A percentile compares a stretch with the other conserved stretches of the same genome.
Conservation (phyloP, 2,888 invertebrate genomes). For the Axea sp. region DNA sequence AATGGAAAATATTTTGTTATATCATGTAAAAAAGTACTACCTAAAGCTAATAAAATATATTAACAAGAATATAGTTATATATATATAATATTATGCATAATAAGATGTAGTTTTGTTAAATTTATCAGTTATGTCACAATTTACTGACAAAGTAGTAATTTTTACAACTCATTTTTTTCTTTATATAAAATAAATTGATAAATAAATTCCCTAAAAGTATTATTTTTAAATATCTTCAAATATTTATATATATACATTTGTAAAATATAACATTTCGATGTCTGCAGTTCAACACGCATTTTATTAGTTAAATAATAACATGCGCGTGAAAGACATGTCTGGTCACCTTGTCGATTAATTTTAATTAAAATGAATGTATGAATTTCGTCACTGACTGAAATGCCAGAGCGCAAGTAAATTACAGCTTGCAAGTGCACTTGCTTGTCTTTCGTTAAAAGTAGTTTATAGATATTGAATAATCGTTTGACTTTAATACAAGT, state of each 20-base stretch:
- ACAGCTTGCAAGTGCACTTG: constrained; percentile 22
- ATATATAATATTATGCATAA: too few species aligned
- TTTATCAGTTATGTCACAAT: too few species aligned
- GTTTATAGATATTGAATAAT: constrained; percentile 11
- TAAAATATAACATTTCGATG: constrained; percentile 8
- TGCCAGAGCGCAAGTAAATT: constrained; percentile 9
- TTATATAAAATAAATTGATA: too few species aligned
- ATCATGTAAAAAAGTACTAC: too few species aligned
- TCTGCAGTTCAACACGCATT: constrained; percentile 4
- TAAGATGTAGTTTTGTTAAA: too few species aligned
- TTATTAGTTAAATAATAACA: constrained; percentile 11
- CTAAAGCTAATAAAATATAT: too few species aligned
- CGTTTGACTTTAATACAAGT: constrained; percentile 28
- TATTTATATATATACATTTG: too few species aligned
- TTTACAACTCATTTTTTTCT: too few species aligned
- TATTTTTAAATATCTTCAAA: too few species aligned
- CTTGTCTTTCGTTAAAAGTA: constrained; percentile 6
- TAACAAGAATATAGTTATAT: not conserved
- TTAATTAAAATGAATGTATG: not conserved
- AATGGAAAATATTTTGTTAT: too few species aligned
- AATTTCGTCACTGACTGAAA: constrained; percentile 6
- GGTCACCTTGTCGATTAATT: not conserved
- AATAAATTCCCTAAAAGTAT: too few species aligned
- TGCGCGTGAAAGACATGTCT: not conserved
- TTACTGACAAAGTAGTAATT: too few species aligned